These are phyloP conservation scores for Hylaeus anthracinus DNA, from an alignment of 1,140 invertebrate species.

Conservation along the genomic window DNA sequence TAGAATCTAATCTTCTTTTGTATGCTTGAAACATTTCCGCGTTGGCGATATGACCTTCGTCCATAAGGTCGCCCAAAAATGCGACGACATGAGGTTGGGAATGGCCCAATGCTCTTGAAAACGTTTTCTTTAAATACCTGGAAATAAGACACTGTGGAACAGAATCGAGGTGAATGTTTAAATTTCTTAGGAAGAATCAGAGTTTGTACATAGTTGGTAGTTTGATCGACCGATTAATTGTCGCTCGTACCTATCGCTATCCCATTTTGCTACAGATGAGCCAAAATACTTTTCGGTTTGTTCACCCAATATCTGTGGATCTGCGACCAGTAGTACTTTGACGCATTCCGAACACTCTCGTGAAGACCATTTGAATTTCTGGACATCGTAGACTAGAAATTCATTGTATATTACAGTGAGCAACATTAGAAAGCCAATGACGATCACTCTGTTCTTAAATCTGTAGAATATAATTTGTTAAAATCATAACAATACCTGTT, in stretches of 20 bases:
- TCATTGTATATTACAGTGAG: conserved; percentile 82
- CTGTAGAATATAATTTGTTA: conserved; percentile 58
- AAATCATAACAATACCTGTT: neutral
- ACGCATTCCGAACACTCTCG: conserved; percentile 84
- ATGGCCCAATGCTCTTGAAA: conserved; percentile 86
- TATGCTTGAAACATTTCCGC: conserved; percentile 86
- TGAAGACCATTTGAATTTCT: conserved; percentile 82
- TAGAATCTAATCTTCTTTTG: conserved; percentile 85
- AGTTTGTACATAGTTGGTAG: neutral
- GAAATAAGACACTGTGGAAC: conserved; percentile 65
- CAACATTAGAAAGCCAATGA: conserved; percentile 65
- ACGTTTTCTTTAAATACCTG: conserved; percentile 91
- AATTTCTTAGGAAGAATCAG: neutral
- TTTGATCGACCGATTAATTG: conserved; percentile 25
- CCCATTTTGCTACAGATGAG: conserved; percentile 85
- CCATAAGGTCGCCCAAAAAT: conserved; percentile 95
- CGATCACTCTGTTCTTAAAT: conserved; percentile 71
- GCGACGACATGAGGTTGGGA: conserved; percentile 92
- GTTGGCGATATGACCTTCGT: conserved; percentile 92
- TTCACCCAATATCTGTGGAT: conserved; percentile 94
- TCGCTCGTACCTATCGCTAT: conserved; percentile 88
- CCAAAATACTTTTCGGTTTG: conserved; percentile 84
- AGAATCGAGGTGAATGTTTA: conserved; percentile 34
- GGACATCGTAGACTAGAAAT: conserved; percentile 81
- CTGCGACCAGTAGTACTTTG: conserved; percentile 91